phyloP scores from a whole-genome alignment of 1,140 invertebrate species.

The Calliphora vicina region DNA sequence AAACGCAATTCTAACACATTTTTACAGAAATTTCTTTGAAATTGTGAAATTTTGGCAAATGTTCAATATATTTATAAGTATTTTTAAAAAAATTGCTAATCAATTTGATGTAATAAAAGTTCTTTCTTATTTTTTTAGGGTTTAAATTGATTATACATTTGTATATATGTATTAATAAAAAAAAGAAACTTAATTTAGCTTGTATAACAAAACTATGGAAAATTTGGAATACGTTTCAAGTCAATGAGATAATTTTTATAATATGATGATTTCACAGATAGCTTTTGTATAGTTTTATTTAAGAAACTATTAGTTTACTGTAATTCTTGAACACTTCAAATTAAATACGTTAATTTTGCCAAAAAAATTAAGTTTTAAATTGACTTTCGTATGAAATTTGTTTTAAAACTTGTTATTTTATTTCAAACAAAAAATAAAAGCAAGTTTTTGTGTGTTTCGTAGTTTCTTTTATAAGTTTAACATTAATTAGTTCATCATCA shows the following conservation, averaged over 20 bases:
- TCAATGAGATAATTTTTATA: not conserved
- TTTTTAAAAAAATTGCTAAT: slow-evolving; percentile 11
- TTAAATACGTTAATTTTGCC: not conserved
- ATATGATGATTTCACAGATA: not conserved
- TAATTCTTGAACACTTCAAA: not conserved
- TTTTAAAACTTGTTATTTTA: slow-evolving; percentile 29
- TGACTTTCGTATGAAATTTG: not conserved
- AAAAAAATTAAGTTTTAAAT: slow-evolving; percentile 1
- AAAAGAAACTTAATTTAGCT: not conserved
- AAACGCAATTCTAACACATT: not conserved
- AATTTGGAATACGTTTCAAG: too few species aligned
- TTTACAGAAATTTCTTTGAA: not conserved
- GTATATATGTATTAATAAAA: not conserved
- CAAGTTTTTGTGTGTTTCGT: slow-evolving; percentile 5
- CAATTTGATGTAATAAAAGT: not conserved
- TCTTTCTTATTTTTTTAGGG: not conserved
- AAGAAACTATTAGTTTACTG: not conserved
- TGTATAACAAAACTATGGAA: too few species aligned
- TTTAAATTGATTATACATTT: not conserved
- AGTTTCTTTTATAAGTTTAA: not conserved
- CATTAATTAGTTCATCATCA: not conserved
- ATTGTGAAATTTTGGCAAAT: slow-evolving; percentile 19
- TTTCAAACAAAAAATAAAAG: slow-evolving; percentile 24
- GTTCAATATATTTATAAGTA: slow-evolving; percentile 10
- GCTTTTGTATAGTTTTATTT: not conserved